Evolutionary conservation across 2,113 vertebrate species (phyloP), one percentile per base, ranked within the genome.

Genomic region (Xiphophorus couchianus): DNA sequence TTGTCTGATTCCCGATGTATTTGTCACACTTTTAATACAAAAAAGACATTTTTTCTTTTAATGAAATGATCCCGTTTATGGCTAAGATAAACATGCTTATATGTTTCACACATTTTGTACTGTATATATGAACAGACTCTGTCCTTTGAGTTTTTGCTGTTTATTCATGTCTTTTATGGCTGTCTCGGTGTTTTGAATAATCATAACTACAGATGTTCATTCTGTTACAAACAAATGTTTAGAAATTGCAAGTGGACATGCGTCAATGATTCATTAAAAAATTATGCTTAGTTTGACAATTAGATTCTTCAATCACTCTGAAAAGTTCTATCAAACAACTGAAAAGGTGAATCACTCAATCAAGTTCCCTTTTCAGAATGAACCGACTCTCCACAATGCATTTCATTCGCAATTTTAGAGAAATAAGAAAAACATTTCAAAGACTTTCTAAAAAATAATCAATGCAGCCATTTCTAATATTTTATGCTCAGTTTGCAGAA

Each of bases 61-160:
- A 54, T 73, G 5, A 8, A 64, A 22, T 35, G n/a, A 60, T 30
- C 64, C 11, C 0, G 13, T 54, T 28, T 33, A 10, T 14, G 67
- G 31, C 39, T 0, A 42, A 42, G 39, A 66, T 14, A 30, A 44
- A 71, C 27, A 67, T 60, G 25, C 19, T 29, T 62, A 1, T 14
- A 35, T 42, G 4, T 63, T 66, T 62, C 60, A 81, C 44, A 67
- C 28, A 66, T 74, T 74, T 77, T 28, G 11, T 68, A 66, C 7
- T 35, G 33, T 69, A 64, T 37, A 19, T 42, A 69, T 69, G 7
- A 54, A 9, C 69, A 69, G 8, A 17, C 2, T 61, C n/a, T 58
- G 1, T 58, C 19, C n/a, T 15, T 60, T n/a, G 27, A 28, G 15
- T 39, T 14, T 62, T 37, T 30, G 39, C 27, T 12, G 15, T 30